phyloP scores from a whole-genome alignment of 53 echinoderm and acorn worm genomes.

The Echinarachnius parma region DNA sequence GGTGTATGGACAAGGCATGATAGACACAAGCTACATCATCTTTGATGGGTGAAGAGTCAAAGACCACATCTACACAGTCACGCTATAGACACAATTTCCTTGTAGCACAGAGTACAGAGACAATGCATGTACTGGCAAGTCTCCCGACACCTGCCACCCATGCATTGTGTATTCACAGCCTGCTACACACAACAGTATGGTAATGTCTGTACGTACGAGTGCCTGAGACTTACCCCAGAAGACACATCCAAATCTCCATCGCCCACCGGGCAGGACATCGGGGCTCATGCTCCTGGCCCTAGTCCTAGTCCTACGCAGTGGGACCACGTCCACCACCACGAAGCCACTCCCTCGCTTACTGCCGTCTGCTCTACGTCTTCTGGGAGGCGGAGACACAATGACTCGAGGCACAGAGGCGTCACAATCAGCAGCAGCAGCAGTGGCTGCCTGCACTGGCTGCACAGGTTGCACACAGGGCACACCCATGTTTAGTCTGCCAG shows the following conservation, averaged over 20 bases:
- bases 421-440: background rate
- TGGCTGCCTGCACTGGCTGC: background rate
- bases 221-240: constrained; percentile 20
- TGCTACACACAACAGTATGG: too few species aligned
- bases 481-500: constrained; percentile 18
- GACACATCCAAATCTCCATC: constrained; percentile 22
- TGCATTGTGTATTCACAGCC: too few species aligned
- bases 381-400: background rate
- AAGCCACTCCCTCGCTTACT: constrained; percentile 12
- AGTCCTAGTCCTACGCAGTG: constrained; percentile 13
- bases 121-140: too few species aligned
- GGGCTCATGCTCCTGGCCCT: constrained; percentile 22
- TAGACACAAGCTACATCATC: too few species aligned
- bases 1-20: too few species aligned
- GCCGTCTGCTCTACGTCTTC: background rate
- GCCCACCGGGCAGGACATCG: background rate
- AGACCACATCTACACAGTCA: too few species aligned
- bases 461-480: constrained; percentile 15
- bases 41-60: too few species aligned
- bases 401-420: background rate
- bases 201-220: too few species aligned
- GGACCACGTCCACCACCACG: constrained; percentile 23
- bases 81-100: too few species aligned
- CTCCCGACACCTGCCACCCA: too few species aligned
- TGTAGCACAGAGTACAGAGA: too few species aligned